Conservation (phyloP, 64 coral and sea anemone genomes). For the Porites lutea region DNA sequence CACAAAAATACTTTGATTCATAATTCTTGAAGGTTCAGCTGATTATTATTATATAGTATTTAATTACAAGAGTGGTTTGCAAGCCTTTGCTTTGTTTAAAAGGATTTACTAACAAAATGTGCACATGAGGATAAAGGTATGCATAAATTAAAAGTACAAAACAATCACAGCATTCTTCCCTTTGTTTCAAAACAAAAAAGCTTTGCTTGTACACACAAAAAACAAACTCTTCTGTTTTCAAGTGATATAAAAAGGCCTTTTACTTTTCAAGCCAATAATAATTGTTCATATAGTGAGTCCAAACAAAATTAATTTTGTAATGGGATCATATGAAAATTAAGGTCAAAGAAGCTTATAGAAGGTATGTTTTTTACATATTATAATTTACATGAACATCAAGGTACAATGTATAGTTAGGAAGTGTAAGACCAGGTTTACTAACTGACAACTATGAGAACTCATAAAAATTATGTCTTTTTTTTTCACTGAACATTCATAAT, state of each 20-base stretch:
- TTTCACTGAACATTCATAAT: too few species aligned
- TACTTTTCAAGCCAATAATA: not conserved
- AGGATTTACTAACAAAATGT: not conserved
- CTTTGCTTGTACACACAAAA: conserved; percentile 1
- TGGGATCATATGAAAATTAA: too few species aligned
- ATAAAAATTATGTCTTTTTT: too few species aligned
- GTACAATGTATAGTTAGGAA: too few species aligned
- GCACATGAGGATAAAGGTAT: not conserved
- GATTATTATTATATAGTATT: too few species aligned
- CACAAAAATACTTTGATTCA: not conserved
- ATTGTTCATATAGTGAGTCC: too few species aligned
- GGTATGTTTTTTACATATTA: too few species aligned
- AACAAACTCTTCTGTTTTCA: not conserved
- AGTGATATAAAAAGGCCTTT: not conserved
- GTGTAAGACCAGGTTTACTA: too few species aligned
- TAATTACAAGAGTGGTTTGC: not conserved
- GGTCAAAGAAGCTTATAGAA: too few species aligned
- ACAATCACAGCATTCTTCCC: not conserved
- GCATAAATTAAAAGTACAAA: conserved; percentile 25
- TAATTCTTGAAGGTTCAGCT: not conserved
- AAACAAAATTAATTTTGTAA: too few species aligned
- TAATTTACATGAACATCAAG: too few species aligned
- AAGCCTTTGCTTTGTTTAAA: not conserved
- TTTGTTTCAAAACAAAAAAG: not conserved
- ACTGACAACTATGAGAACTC: too few species aligned